These are phyloP conservation scores for Cheilosia scutellata DNA, from an alignment of 2,888 invertebrate genomes.

Conservation along the genomic window DNA sequence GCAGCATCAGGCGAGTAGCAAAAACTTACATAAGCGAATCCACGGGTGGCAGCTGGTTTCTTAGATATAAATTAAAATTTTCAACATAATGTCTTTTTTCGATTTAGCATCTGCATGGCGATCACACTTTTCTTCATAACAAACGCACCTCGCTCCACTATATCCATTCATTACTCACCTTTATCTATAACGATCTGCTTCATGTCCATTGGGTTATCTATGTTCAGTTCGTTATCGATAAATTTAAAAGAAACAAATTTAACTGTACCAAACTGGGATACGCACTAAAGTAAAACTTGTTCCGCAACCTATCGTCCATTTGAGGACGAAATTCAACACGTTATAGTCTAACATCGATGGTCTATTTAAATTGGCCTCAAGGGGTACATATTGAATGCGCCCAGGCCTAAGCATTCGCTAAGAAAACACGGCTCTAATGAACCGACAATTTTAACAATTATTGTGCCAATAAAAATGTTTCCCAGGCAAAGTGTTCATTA, in stretches of 20 bases:
- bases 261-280: constrained; percentile 4
- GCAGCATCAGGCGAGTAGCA: no score
- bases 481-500: constrained; percentile 50
- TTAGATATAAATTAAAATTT: no score
- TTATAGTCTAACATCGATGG: not conserved
- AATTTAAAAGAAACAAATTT: constrained; percentile 15
- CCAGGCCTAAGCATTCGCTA: constrained; percentile 28
- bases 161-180: not conserved
- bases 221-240: constrained; percentile 40
- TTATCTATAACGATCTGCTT: constrained; percentile 1
- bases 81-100: no score
- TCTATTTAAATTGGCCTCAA: constrained; percentile 10
- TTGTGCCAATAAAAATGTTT: constrained; percentile 61
- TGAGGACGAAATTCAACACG: constrained; percentile 25
- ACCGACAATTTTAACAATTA: constrained; percentile 68
- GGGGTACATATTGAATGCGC: constrained; percentile 10
- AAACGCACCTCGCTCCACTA: no score
- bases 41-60: no score
- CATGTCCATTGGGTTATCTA: constrained; percentile 5
- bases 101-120: no score
- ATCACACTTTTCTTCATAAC: no score
- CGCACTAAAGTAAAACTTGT: constrained; percentile 40
- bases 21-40: no score
- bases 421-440: constrained; percentile 67
- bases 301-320: constrained; percentile 32